A percentile compares a stretch with the other conserved stretches of the same genome.
These are phyloP conservation scores for Oikopleura albicans DNA, from an alignment of 23 tunicate genomes.

Conservation along the genomic window DNA sequence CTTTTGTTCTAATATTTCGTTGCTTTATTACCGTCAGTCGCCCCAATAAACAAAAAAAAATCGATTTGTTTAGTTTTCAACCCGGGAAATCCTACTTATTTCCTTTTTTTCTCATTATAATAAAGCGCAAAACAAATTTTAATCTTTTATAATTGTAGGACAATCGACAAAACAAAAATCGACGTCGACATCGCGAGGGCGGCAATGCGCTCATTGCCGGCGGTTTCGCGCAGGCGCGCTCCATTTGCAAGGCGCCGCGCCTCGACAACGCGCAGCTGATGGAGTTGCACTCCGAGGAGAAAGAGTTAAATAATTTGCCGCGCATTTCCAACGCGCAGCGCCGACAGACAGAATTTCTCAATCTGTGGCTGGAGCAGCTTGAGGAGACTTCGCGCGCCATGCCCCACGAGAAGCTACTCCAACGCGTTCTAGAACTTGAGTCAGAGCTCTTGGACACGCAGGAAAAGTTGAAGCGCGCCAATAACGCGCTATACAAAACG, in stretches of 20 bases:
- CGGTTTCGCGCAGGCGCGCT: neutral
- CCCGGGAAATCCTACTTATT: neutral
- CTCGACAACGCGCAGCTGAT: neutral
- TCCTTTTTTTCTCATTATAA: neutral
- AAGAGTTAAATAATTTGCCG: neutral
- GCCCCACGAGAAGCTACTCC: constrained; percentile 12
- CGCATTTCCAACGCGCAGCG: neutral
- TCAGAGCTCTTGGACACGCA: neutral
- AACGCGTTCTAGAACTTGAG: constrained; percentile 3
- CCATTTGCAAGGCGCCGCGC: neutral
- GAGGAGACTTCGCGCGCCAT: constrained; percentile 12
- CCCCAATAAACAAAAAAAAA: no score
- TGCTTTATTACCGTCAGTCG: no score
- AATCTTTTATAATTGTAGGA: neutral
- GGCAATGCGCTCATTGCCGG: neutral
- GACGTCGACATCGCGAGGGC: neutral
- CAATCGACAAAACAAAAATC: neutral
- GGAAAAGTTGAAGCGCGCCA: neutral
- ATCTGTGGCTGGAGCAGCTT: constrained; percentile 15
- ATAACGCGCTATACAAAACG: neutral
- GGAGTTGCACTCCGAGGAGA: neutral
- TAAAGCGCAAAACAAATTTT: neutral
- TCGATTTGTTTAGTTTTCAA: no score
- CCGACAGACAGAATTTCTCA: neutral
- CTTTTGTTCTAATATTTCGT: no score